Base-by-base conservation (phyloP, 2,888 invertebrate genomes). In the Rhodophaea formosa region DNA sequence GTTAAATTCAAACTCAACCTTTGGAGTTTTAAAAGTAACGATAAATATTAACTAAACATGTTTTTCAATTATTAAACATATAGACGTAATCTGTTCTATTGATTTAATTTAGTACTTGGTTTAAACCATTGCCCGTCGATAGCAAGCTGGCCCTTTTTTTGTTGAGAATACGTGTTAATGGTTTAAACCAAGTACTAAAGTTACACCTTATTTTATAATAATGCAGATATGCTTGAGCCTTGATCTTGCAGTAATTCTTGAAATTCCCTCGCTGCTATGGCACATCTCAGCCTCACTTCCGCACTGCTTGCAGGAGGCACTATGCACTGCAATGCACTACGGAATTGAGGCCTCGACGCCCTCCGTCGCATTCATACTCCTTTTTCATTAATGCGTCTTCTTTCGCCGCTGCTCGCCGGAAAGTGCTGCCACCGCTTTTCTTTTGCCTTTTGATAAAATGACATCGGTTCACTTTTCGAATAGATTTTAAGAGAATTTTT, bases 271-370 rank as follows among this genome's bases (percentile, higher is more conserved):
- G 88, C 77, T 60, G 88, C 69, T 72, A 64, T 65, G 73, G 84
- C 79, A 73, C 82, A 75, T 75, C 91, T 92, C 92, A 92, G 85
- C 95, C 95, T 96, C 97, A 96, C 95, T 96, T 95, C 96, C 96
- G 96, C 96, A 95, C 95, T 96, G 96, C 96, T 96, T 96, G 96
- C 97, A 96, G 96, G 94, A 92, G 92, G 92, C 93, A 84, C 82
- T 86, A 93, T 90, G 95, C 95, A 96, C 96, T 97, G 96, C 97
- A 97, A 96, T 97, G 96, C 97, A 96, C 97, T 96, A 96, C 96
- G 97, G 97, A 96, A 97, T 97, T 97, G 97, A 96, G 92, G 94
- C 88, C 92, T 93, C 92, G 92, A 92, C 91, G 91, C 92, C 92
- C 75, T 71, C 65, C 64, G 61, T 60, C 63, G 72, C 66, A 78